Evolutionary conservation across 2,113 vertebrate species (phyloP), one percentile per base, ranked within the genome.

Genomic region (Theristicus caerulescens): DNA sequence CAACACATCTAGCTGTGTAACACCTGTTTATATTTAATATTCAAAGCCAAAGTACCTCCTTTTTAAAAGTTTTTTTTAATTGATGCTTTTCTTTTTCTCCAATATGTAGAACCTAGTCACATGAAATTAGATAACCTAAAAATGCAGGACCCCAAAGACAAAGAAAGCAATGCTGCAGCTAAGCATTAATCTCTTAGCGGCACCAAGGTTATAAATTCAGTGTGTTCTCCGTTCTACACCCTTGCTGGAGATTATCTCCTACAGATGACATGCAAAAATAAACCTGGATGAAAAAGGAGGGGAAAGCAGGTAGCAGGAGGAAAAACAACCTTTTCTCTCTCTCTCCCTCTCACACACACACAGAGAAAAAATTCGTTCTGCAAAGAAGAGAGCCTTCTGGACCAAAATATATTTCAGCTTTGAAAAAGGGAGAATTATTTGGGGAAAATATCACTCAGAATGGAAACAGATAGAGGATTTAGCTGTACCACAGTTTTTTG

Each of bases 201-300:
- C 81, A 90, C 38, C 71, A 72, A 88, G 78, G 81, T 91, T 90
- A 58, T 88, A 26, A 94, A 95, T 93, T 77, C 84, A 77, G n/a
- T 18, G 25, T 91, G 66, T 16, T 88, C 65, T 62, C 64, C 19
- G 3, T 49, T 92, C 82, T 76, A 10, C 89, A 85, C 22, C 79
- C 38, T 86, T 82, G 49, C 71, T 91, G 49, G 85, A 79, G 67
- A 95, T 93, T 70, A 82, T 74, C 65, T 92, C 21, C 70, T 62
- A 61, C 61, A 89, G 65, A 69, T 62, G 58, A 64, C 78, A 64
- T 20, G n/a, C 59, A 93, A 91, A 94, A 96, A 80, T 51, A 95
- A 95, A 95, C 62, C 38, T 81, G 66, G 22, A 46, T 55, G 42
- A 10, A 55, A 91, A 81, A 66, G 20, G 26, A 80, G 9, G 26